Conservation (phyloP, 1,140 invertebrate genomes). For the Lucilia cuprina region DNA sequence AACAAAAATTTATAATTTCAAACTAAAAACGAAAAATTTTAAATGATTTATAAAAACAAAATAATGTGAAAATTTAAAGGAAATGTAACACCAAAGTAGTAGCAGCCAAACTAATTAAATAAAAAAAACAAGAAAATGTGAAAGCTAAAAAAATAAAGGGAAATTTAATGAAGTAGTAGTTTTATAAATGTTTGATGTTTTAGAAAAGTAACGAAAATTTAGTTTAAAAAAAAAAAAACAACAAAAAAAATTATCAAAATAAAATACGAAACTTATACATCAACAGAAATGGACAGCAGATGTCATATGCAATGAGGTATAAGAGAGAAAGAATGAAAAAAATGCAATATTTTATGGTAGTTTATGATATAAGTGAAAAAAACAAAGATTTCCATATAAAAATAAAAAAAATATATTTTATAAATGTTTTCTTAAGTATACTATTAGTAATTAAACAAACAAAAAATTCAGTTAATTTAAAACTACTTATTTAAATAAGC, state of each 20-base stretch:
- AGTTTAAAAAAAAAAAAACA: not conserved
- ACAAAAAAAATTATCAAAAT: not conserved
- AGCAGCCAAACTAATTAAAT: not conserved
- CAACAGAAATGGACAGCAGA: not conserved
- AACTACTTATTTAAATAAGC: too few species aligned
- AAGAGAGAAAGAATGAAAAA: not conserved
- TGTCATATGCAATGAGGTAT: not conserved
- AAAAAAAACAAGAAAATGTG: not conserved
- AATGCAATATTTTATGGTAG: constrained; percentile 2
- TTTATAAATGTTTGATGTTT: constrained; percentile 3
- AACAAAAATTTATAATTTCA: too few species aligned
- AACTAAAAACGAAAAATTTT: too few species aligned
- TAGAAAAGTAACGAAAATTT: not conserved
- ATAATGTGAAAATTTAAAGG: not conserved
- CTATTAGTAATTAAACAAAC: not conserved
- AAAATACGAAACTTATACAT: not conserved
- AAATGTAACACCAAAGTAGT: not conserved
- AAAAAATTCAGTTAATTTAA: not conserved
- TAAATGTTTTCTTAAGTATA: constrained; percentile 15
- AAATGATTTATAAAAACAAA: not conserved
- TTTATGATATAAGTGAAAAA: not conserved
- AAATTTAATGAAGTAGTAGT: not conserved
- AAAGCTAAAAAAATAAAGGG: not conserved
- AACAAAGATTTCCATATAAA: not conserved
- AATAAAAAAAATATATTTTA: not conserved